Conservation (phyloP, 2,888 invertebrate species). For the Melinaea menophilus region DNA sequence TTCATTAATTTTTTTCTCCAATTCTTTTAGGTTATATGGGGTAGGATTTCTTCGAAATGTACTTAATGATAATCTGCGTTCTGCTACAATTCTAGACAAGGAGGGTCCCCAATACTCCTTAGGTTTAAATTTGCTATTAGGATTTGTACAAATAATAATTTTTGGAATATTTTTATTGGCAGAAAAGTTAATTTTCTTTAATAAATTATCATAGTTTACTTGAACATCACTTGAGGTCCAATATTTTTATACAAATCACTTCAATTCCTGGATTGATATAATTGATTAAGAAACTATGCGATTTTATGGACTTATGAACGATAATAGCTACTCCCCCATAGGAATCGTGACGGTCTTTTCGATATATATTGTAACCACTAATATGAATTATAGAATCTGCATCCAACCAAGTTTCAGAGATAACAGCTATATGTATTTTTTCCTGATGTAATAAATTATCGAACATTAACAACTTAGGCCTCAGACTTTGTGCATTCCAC, state of each 20-base stretch:
- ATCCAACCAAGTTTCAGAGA: too few species aligned
- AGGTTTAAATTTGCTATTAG: slow-evolving; percentile 16
- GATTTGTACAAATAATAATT: slow-evolving; percentile 15
- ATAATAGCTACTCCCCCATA: too few species aligned
- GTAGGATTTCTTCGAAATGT: slow-evolving; percentile 23
- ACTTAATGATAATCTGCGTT: slow-evolving; percentile 19
- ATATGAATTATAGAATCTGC: too few species aligned
- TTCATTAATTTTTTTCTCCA: slow-evolving; percentile 15
- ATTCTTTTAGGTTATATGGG: slow-evolving; percentile 13
- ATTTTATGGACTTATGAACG: too few species aligned
- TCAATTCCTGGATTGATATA: too few species aligned
- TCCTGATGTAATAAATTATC: not conserved
- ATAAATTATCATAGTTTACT: slow-evolving; percentile 12
- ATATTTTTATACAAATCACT: too few species aligned
- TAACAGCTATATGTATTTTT: too few species aligned
- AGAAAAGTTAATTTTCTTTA: slow-evolving; percentile 1
- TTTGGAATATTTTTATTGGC: slow-evolving; percentile 18
- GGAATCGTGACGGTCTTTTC: too few species aligned
- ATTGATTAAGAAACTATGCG: too few species aligned
- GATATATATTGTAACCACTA: too few species aligned
- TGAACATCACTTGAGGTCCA: slow-evolving; percentile 10
- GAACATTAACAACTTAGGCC: slow-evolving; percentile 12
- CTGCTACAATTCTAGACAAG: slow-evolving; percentile 19
- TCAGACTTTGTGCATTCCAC: slow-evolving; percentile 23
- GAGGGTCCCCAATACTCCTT: slow-evolving; percentile 23